Conservation (phyloP, 2,797 vertebrate species). For the Megalops cyprinoides region DNA sequence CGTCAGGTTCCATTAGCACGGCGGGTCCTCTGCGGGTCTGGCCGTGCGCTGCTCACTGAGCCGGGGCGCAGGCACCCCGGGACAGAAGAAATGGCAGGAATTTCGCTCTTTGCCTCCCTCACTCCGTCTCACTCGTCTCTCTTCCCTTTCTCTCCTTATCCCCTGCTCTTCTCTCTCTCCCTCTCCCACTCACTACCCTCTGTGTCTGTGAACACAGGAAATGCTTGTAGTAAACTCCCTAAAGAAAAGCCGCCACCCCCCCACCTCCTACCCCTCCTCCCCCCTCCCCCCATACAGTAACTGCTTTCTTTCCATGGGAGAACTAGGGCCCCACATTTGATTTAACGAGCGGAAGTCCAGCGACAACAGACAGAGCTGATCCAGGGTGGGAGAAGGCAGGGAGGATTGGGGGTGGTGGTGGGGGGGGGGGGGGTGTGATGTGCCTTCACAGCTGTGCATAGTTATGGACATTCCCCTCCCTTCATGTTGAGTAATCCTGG, state of each 20-base stretch:
- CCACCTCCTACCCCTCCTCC: not conserved
- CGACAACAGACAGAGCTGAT: constrained; percentile 33
- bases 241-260: not conserved
- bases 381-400: constrained; percentile 9
- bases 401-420: not conserved
- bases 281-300: constrained; percentile 26
- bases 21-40: constrained; percentile 13
- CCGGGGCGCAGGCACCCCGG: constrained; percentile 19
- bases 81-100: constrained; percentile 46
- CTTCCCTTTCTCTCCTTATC: constrained; percentile 5
- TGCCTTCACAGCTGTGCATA: constrained; percentile 39
- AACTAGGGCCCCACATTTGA: constrained; percentile 40
- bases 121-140: constrained; percentile 17
- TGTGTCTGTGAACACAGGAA: constrained; percentile 35
- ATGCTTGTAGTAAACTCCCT: constrained; percentile 45
- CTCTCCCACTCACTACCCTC: not conserved
- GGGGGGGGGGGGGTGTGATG: constrained; percentile 32
- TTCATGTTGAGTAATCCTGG: constrained; percentile 32
- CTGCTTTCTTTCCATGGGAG: constrained; percentile 33
- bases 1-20: constrained; percentile 36
- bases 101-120: constrained; percentile 47
- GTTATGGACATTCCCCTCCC: constrained; percentile 23
- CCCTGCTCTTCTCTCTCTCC: constrained; percentile 9
- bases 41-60: not conserved
- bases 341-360: constrained; percentile 42